These are phyloP conservation scores for Beroe ovata DNA, from an alignment of 37 sponge, comb jelly and placozoan genomes.

Conservation along the genomic window DNA sequence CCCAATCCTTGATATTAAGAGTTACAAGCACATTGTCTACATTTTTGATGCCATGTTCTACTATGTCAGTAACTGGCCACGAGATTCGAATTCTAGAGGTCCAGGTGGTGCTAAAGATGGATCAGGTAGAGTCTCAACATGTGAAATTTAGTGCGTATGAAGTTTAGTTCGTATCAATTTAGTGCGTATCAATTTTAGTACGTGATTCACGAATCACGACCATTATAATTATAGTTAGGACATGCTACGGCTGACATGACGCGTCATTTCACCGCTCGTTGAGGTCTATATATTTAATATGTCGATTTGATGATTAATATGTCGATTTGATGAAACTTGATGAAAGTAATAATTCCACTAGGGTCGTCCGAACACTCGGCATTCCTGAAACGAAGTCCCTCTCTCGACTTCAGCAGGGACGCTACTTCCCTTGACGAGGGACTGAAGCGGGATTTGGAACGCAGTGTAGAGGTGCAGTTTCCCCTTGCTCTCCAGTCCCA, in stretches of 20 bases:
- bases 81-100: neutral
- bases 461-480: conserved; percentile 17
- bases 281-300: too few species aligned
- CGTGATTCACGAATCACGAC: too few species aligned
- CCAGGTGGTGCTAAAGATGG: neutral
- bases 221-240: too few species aligned
- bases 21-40: conserved; percentile 55
- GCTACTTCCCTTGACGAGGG: neutral
- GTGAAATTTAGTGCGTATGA: too few species aligned
- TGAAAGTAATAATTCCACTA: too few species aligned
- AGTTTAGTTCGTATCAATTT: too few species aligned
- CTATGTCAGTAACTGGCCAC: neutral
- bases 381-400: conserved; percentile 28
- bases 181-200: too few species aligned
- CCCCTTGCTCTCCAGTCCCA: conserved; percentile 65
- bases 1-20: conserved; percentile 60
- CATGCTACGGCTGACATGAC: too few species aligned
- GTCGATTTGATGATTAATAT: too few species aligned
- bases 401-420: conserved; percentile 27
- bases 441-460: conserved; percentile 13
- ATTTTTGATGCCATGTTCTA: conserved; percentile 58
- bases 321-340: too few species aligned
- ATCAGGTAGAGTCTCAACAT: too few species aligned
- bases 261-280: too few species aligned
- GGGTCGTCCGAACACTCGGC: neutral